Evolutionary conservation across 2,113 vertebrate genomes (phyloP).

Genomic region (Scartelaos histophorus): DNA sequence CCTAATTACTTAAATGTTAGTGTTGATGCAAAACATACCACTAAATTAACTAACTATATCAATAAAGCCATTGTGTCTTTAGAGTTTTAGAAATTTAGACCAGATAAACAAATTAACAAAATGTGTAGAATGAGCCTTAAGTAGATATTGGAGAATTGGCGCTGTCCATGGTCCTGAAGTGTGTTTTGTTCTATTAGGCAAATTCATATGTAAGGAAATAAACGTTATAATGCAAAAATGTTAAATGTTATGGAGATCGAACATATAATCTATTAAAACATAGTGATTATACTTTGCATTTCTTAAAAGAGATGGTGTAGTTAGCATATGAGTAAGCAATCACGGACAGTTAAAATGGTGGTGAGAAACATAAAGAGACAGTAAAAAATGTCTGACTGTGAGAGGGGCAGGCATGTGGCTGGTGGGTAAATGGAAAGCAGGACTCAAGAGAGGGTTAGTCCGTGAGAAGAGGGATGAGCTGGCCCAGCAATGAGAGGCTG

Average conservation of each 20-base stretch:
- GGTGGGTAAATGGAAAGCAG: constrained; percentile 15
- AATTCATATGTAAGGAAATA: no score
- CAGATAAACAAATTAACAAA: no score
- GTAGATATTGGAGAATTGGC: background rate
- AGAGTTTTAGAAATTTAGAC: no score
- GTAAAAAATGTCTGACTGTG: constrained; percentile 10
- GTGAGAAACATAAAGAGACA: background rate
- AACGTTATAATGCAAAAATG: background rate
- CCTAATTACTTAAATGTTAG: background rate
- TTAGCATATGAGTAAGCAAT: background rate
- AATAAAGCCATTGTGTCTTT: background rate
- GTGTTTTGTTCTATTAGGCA: background rate
- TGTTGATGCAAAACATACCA: background rate
- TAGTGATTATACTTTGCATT: no score
- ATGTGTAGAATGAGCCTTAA: no score
- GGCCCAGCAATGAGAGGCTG: constrained; percentile 24
- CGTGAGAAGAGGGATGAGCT: constrained; percentile 37
- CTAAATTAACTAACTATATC: background rate
- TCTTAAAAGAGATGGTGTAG: background rate
- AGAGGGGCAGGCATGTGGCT: constrained; percentile 5
- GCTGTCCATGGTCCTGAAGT: constrained; percentile 1
- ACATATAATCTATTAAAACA: no score
- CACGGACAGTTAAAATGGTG: background rate
- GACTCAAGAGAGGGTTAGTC: constrained; percentile 32
- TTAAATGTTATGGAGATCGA: background rate